A percentile compares a stretch with the other conserved stretches of the same genome.
Evolutionary conservation across 2,113 vertebrate genomes (phyloP).

Genomic region (Urocitellus parryii): DNA sequence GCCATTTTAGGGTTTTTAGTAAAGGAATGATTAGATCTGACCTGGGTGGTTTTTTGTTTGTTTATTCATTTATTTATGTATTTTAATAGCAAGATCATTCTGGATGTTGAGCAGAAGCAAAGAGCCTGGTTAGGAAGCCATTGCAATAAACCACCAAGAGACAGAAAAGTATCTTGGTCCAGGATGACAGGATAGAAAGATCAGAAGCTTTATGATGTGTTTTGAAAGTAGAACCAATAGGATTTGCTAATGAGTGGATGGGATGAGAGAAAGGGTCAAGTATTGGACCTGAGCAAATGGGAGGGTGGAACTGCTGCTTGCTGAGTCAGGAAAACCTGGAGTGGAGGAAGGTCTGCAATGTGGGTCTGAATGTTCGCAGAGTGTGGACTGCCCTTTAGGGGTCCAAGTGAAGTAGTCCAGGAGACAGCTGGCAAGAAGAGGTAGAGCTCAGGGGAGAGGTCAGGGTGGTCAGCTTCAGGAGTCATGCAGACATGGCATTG

Average conservation of each 20-base stretch:
- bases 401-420: background rate
- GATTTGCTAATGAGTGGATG: background rate
- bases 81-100: background rate
- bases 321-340: background rate
- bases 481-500: background rate
- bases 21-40: background rate
- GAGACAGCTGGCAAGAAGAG: background rate
- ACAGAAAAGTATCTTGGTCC: background rate
- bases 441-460: background rate
- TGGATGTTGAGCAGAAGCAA: background rate
- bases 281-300: background rate
- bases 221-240: background rate
- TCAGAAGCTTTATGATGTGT: background rate
- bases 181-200: background rate
- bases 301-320: background rate
- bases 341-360: background rate
- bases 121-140: background rate
- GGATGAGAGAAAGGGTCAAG: too few species aligned
- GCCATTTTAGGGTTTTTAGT: background rate
- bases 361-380: too few species aligned
- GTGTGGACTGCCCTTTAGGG: background rate
- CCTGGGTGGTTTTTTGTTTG: background rate
- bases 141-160: background rate
- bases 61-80: too few species aligned
- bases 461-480: too few species aligned